phyloP scores from a whole-genome alignment of 2,113 vertebrate species.

The Platichthys flesus region DNA sequence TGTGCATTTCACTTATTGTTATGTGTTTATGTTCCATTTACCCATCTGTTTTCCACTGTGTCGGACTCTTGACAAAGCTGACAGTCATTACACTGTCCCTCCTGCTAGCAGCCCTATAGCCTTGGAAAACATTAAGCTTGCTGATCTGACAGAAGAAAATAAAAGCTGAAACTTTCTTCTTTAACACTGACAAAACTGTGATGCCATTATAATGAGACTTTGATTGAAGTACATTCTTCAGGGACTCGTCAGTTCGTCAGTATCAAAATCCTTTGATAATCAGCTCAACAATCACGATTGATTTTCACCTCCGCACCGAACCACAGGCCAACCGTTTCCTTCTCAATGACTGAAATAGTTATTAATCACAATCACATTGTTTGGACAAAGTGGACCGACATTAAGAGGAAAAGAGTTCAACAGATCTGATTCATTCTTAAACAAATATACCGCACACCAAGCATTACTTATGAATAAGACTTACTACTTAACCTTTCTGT shows the following conservation, averaged over 20 bases:
- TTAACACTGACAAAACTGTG: not conserved
- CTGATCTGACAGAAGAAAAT: no score
- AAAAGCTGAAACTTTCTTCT: not conserved
- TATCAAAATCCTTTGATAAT: not conserved
- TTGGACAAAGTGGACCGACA: not conserved
- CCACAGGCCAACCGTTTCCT: not conserved
- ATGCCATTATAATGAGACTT: not conserved
- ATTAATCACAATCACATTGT: not conserved
- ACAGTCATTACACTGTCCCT: conserved; percentile 16
- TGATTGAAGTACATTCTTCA: not conserved
- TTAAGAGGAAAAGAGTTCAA: not conserved
- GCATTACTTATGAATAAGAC: not conserved
- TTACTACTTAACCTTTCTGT: not conserved
- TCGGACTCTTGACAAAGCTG: conserved; percentile 7
- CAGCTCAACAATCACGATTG: not conserved
- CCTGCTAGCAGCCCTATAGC: not conserved
- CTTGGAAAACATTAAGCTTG: not conserved
- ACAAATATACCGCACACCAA: not conserved
- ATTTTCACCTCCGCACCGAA: not conserved
- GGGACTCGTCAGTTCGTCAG: no score
- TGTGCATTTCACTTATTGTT: conserved; percentile 18
- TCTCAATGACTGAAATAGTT: not conserved
- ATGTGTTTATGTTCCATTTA: conserved; percentile 5
- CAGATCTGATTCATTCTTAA: not conserved
- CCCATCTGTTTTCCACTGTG: not conserved